Percentiles rank a stretch among this genome's conserved stretches.
phyloP scores from a whole-genome alignment of 2,888 invertebrate species.

The Nebria brevicollis region DNA sequence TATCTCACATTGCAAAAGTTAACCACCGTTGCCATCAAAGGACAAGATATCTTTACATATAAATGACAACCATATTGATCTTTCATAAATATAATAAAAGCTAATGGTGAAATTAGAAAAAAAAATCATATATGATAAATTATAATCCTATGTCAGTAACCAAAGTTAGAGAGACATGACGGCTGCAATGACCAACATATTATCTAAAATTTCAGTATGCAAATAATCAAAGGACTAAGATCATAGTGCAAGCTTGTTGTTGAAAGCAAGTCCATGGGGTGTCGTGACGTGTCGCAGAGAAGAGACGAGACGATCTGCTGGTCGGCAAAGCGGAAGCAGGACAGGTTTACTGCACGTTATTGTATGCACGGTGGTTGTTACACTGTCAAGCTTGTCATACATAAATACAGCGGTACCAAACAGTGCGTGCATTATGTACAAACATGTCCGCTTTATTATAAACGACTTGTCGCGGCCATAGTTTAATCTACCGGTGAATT shows the following conservation, averaged over 20 bases:
- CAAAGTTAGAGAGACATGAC: too few relatives aligned
- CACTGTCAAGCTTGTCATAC: constrained; percentile 41
- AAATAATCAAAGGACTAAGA: not conserved
- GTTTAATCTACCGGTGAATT: not conserved
- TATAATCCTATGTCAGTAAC: too few relatives aligned
- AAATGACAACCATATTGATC: not conserved
- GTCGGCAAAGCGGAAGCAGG: constrained; percentile 30
- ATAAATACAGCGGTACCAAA: constrained; percentile 44
- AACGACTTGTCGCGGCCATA: constrained; percentile 8
- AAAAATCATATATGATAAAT: too few relatives aligned
- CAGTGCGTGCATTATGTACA: constrained; percentile 38
- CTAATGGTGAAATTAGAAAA: too few relatives aligned
- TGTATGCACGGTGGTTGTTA: constrained; percentile 33
- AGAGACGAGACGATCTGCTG: not conserved
- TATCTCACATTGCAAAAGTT: constrained; percentile 1
- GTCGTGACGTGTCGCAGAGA: not conserved
- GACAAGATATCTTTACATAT: not conserved
- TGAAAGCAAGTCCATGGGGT: not conserved
- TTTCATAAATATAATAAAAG: too few relatives aligned
- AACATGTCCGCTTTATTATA: constrained; percentile 29
- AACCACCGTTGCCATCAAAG: not conserved
- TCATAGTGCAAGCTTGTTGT: not conserved
- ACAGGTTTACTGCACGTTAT: constrained; percentile 34
- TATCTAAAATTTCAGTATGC: not conserved
- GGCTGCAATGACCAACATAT: not conserved